Evolutionary conservation across 2,113 vertebrate species (phyloP).

Genomic region (Athene noctua): DNA sequence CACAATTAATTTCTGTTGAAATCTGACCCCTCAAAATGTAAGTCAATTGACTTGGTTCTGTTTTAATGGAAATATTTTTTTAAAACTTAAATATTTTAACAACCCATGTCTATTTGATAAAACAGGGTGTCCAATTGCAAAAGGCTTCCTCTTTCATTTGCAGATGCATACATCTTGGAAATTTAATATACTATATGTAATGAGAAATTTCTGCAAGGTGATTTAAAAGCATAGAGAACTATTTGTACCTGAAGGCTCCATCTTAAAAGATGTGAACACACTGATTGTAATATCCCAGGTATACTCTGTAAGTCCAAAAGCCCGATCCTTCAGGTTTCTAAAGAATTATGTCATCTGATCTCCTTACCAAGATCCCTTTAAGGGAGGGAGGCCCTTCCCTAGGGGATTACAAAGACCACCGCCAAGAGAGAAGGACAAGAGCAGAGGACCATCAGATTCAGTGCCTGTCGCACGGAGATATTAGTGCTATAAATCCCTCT

Average conservation of each 20-base stretch:
- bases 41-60: conserved; percentile 33
- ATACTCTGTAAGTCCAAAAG: background rate
- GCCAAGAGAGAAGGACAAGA: background rate
- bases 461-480: background rate
- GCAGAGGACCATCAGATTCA: background rate
- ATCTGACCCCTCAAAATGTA: conserved; percentile 16
- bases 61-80: conserved; percentile 6
- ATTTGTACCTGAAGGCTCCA: background rate
- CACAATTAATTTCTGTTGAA: conserved; percentile 54
- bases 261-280: background rate
- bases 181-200: background rate
- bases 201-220: background rate
- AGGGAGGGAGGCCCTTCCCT: background rate
- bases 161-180: background rate
- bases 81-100: conserved; percentile 42
- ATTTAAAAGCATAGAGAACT: conserved; percentile 7
- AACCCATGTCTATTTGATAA: conserved; percentile 36
- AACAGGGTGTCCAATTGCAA: background rate
- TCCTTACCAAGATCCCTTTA: background rate
- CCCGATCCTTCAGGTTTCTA: background rate
- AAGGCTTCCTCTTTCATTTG: conserved; percentile 23
- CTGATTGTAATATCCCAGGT: background rate
- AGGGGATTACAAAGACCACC: background rate
- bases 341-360: background rate
- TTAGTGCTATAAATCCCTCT: background rate